Evolutionary conservation across 30 jellyfish, hydroid and myxozoan species (phyloP), one percentile per base, ranked within the genome.

Genomic region (Phacellophora camtschatica): DNA sequence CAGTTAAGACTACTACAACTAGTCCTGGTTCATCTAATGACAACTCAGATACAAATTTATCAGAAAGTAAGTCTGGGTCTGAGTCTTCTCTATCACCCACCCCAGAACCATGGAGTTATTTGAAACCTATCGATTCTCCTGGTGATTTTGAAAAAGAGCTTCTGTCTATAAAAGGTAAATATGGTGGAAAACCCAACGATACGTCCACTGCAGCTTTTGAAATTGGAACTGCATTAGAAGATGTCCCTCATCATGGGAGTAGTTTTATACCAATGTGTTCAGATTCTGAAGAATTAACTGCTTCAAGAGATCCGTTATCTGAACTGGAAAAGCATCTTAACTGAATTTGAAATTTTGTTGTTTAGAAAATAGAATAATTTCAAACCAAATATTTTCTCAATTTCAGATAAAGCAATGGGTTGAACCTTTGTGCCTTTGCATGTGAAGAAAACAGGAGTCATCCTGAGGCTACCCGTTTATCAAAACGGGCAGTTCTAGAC

Each of bases 81-180:
- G 48, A 83, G 16, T 24, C 85, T 3, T 53, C 85, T 28, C 35
- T 84, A 1, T 65, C 84, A 28, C 49, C 77, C 9, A 29, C 84
- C 8, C 83, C 80, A 24, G 91, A 80, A 43, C 81, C 90, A 2
- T 78, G 90, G 90, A 42, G 74, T 33, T 46, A n/a, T 54, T 49
- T 78, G 54, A 70, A 67, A 65, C 91, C 91, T 43, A 41, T 50
- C 25, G 91, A 80, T 3, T 62, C 83, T 37, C 78, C 82, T 1
- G 77, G 91, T 48, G 91, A 80, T 46, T 80, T 80, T 33, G 91
- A 80, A 36, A 80, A 67, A 32, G 91, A 80, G 46, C 56, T 80
- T 36, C 53, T 67, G 46, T 41, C 74, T 9, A 80, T 80, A 1
- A 80, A 65, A 20, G 78, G 54, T 28, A 66, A 71, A 20, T 80